Evolutionary conservation across 2,113 vertebrate species (phyloP).

Genomic region (Toxotes jaculatrix): DNA sequence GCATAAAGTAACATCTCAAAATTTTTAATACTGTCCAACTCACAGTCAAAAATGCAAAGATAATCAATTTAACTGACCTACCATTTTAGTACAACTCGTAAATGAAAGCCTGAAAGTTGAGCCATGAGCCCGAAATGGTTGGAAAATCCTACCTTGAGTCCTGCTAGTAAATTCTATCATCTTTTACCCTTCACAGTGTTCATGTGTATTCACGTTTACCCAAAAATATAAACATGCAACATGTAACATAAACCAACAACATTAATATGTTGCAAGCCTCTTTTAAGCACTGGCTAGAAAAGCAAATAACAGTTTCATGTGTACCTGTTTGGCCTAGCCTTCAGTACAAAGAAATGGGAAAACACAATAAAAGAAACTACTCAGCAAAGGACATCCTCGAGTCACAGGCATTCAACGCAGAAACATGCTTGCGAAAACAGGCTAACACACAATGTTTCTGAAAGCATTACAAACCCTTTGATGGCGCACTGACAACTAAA

Average conservation of each 20-base stretch:
- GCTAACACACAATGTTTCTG: slow-evolving; percentile 8
- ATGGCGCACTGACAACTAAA: slow-evolving; percentile 45
- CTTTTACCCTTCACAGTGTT: not conserved
- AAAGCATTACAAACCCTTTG: slow-evolving; percentile 23
- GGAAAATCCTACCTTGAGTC: not conserved
- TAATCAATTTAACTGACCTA: too few relatives aligned
- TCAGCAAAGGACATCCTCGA: slow-evolving; percentile 13
- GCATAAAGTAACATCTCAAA: too few relatives aligned
- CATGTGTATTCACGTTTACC: not conserved
- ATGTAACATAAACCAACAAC: not conserved
- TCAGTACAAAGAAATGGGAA: slow-evolving; percentile 1
- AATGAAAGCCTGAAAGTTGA: too few relatives aligned
- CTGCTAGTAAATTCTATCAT: too few relatives aligned
- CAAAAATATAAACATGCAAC: too few relatives aligned
- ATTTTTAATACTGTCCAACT: too few relatives aligned
- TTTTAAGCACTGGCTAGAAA: not conserved
- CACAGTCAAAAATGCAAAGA: too few relatives aligned
- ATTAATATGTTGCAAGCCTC: not conserved
- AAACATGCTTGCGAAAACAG: slow-evolving; percentile 20
- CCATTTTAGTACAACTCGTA: too few relatives aligned
- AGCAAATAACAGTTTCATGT: not conserved
- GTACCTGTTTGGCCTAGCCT: not conserved
- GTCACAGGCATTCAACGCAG: slow-evolving; percentile 24
- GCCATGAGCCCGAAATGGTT: not conserved
- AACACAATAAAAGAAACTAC: slow-evolving; percentile 29